Percentiles rank a stretch among this genome's conserved stretches.
phyloP scores from a whole-genome alignment of 2,797 vertebrate genomes.

The Myoxocephalus aenaeus region DNA sequence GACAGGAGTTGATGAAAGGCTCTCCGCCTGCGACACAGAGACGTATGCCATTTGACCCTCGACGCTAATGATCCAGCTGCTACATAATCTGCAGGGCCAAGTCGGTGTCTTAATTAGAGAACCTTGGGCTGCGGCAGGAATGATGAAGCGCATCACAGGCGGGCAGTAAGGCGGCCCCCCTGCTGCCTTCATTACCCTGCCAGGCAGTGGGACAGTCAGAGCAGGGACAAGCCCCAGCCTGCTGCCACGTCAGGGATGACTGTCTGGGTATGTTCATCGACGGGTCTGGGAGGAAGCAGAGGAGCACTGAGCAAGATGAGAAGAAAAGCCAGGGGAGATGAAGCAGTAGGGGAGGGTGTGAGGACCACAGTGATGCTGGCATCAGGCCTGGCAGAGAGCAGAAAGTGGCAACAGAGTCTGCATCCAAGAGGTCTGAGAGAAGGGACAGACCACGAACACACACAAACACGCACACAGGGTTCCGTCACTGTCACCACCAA shows the following conservation, averaged over 20 bases:
- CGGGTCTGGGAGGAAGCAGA: slow-evolving; percentile 43
- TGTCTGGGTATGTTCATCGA: slow-evolving; percentile 49
- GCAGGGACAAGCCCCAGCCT: slow-evolving; percentile 60
- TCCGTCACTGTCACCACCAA: slow-evolving; percentile 53
- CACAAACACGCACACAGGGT: slow-evolving; percentile 52
- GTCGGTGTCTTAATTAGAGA: slow-evolving; percentile 78
- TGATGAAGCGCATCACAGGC: slow-evolving; percentile 66
- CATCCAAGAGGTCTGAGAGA: slow-evolving; percentile 48
- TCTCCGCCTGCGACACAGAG: slow-evolving; percentile 52
- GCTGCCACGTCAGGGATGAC: slow-evolving; percentile 49
- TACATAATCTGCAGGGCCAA: slow-evolving; percentile 72
- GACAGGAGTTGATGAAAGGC: slow-evolving; percentile 63
- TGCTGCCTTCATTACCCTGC: slow-evolving; percentile 65
- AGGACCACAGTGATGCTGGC: slow-evolving; percentile 39
- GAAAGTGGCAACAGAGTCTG: slow-evolving; percentile 37
- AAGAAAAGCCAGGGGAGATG: slow-evolving; percentile 44
- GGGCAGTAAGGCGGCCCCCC: slow-evolving; percentile 32
- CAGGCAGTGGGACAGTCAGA: slow-evolving; percentile 59
- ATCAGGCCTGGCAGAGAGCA: slow-evolving; percentile 51
- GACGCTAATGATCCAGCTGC: slow-evolving; percentile 80
- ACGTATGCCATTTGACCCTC: slow-evolving; percentile 74
- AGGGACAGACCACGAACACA: slow-evolving; percentile 58
- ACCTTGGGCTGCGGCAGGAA: slow-evolving; percentile 72
- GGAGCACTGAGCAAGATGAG: slow-evolving; percentile 27
- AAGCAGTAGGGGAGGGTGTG: slow-evolving; percentile 31